Evolutionary conservation across 2,888 invertebrate species (phyloP).

Genomic region (Torymus texanus): DNA sequence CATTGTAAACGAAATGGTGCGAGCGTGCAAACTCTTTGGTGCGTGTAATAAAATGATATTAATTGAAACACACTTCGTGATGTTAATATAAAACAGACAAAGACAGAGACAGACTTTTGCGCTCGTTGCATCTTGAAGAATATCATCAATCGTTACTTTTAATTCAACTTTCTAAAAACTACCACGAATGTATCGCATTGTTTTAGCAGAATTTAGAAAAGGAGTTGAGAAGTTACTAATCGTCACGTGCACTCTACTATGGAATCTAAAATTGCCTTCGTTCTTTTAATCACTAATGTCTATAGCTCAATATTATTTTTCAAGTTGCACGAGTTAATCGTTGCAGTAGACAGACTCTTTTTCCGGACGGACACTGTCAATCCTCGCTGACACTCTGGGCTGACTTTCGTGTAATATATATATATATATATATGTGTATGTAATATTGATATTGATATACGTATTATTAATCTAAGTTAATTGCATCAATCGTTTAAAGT

Average conservation of each 20-base stretch:
- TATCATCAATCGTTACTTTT: conserved; percentile 24
- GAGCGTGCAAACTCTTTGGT: conserved; percentile 57
- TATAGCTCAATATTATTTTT: conserved; percentile 45
- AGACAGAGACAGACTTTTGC: conserved; percentile 59
- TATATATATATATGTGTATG: too few species aligned
- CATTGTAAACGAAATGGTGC: conserved; percentile 55
- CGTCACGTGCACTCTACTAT: too few species aligned
- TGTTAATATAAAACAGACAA: conserved; percentile 59
- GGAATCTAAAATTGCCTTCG: too few species aligned
- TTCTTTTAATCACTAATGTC: too few species aligned
- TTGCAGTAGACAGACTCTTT: conserved; percentile 38
- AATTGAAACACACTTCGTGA: conserved; percentile 50
- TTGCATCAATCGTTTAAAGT: conserved; percentile 21
- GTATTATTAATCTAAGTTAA: conserved; percentile 15
- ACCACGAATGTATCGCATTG: background rate
- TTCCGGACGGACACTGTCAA: conserved; percentile 47
- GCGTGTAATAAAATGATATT: conserved; percentile 51
- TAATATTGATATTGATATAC: conserved; percentile 18
- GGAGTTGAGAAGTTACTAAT: too few species aligned
- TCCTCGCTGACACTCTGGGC: conserved; percentile 57
- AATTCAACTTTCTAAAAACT: background rate
- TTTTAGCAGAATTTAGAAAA: too few species aligned
- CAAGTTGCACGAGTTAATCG: conserved; percentile 53
- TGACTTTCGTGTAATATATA: conserved; percentile 43
- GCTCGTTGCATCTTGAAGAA: conserved; percentile 56